phyloP scores from a whole-genome alignment of 1,140 invertebrate genomes.

The Brachionus sp. region DNA sequence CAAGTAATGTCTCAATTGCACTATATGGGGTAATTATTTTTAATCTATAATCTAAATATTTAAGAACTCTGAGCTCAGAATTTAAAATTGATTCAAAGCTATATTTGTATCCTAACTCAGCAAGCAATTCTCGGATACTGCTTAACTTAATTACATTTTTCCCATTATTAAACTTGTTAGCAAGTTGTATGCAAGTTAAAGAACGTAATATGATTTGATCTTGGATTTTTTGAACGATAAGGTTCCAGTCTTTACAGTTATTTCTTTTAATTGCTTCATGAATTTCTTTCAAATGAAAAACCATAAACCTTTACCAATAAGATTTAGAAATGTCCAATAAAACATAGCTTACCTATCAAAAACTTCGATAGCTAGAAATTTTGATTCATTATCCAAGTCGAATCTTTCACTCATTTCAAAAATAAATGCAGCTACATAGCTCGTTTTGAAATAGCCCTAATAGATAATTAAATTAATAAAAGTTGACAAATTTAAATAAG shows the following conservation, averaged over 20 bases:
- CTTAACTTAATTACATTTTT: background rate
- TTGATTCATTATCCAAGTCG: background rate
- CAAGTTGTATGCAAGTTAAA: slow-evolving; percentile 17
- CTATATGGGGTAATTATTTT: slow-evolving; percentile 28
- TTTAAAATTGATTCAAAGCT: slow-evolving; percentile 20
- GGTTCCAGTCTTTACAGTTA: background rate
- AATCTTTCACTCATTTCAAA: slow-evolving; percentile 1
- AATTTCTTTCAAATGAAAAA: slow-evolving; percentile 16
- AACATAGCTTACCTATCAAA: background rate
- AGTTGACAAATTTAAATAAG: background rate
- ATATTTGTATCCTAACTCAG: background rate
- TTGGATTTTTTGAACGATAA: background rate
- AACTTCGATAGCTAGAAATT: slow-evolving; percentile 30
- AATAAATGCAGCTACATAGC: background rate
- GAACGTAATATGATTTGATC: background rate
- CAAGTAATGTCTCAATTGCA: background rate
- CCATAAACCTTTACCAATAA: slow-evolving; percentile 13
- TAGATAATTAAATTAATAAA: background rate
- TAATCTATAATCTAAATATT: background rate
- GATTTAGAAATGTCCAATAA: background rate
- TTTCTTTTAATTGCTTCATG: slow-evolving; percentile 11
- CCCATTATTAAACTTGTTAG: background rate
- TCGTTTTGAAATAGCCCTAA: slow-evolving; percentile 16
- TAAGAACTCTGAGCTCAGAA: slow-evolving; percentile 22
- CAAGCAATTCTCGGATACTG: background rate